Evolutionary conservation across 2,113 vertebrate species (phyloP), one percentile per base, ranked within the genome.

Genomic region (Trinectes maculatus): DNA sequence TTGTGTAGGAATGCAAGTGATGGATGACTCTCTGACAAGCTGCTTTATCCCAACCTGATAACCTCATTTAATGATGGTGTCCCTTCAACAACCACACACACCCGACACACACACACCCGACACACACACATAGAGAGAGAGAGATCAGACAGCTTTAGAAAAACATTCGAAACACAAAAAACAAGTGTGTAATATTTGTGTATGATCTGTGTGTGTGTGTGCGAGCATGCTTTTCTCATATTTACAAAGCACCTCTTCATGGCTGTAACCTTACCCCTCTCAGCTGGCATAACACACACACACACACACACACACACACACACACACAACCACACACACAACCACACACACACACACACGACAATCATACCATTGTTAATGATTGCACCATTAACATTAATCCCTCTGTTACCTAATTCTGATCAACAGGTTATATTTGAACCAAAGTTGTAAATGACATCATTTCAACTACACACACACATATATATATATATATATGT

Each of bases 1-100:
- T 43, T 64, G 54, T 69, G 42, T 39, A 85, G 88, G 90, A 92
- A 92, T 91, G 84, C 57, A 55, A 31, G 74, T 87, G 88, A 90
- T 80, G 85, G 67, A 91, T 90, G 83, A 78, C 43, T 57, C 51
- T 80, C 63, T 80, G 75, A 78, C 83, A 87, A 56, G 70, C 68
- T 70, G 74, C 64, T 72, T 61, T 69, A 71, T 48, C 58, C 78
- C 22, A 4, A 79, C 78, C 70, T 85, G 88, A 92, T 91, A 88
- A 91, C 84, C 86, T 72, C 52, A 46, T 57, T 37, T 40, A 40
- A 54, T 57, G 58, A 82, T n/a, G 61, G 37, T 67, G 61, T 85
- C 74, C 54, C 57, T 71, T 53, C 49, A 43, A 40, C 26, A 7
- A 5, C 4, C 64, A 46, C 26, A 51, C 24, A 33, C 65, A 33